Evolutionary conservation across 2,113 vertebrate species (phyloP), one percentile per base, ranked within the genome.

Genomic region (Eleginops maclovinus): DNA sequence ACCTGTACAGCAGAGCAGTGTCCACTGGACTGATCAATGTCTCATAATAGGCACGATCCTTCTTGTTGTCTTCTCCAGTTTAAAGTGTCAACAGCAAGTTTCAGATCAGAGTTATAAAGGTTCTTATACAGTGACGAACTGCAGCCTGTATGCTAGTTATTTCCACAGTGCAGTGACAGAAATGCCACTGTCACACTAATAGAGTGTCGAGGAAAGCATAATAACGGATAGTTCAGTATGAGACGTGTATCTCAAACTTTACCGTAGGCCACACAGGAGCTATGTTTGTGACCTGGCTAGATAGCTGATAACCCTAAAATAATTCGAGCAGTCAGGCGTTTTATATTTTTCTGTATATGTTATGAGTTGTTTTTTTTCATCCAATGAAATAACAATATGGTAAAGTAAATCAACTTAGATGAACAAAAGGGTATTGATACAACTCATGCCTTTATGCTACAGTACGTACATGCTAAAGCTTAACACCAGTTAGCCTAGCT

Each of bases 101-200:
- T 55, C 26, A 0, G 73, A 70, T 83, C 36, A 1, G 31, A 40
- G 44, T 75, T 64, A 55, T 73, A 70, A 50, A 62, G 22, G 76
- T 55, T 85, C 68, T 85, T 79, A 77, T 77, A 72, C 14, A 36
- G 43, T 88, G 90, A 91, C 85, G 40, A 58, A 26, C 55, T 13
- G 17, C 58, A 36, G 53, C 73, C 61, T 63, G 53, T 80, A 84
- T 56, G 70, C 70, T 41, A 75, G 85, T 59, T 81, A 93, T 94
- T 94, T 93, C 88, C 68, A 66, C 94, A 91, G 75, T 16, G 1
- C 41, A 12, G 58, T 91, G 94, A 53, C 68, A 93, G 86, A 94
- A 93, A 65, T 91, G 44, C 21, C 93, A 92, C 93, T 9, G 24
- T n/a, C 5, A 1, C 64, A 77, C 88, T 93, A 94, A 94, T 95